phyloP scores from a whole-genome alignment of 2,888 invertebrate species.

The Agelastica alni region DNA sequence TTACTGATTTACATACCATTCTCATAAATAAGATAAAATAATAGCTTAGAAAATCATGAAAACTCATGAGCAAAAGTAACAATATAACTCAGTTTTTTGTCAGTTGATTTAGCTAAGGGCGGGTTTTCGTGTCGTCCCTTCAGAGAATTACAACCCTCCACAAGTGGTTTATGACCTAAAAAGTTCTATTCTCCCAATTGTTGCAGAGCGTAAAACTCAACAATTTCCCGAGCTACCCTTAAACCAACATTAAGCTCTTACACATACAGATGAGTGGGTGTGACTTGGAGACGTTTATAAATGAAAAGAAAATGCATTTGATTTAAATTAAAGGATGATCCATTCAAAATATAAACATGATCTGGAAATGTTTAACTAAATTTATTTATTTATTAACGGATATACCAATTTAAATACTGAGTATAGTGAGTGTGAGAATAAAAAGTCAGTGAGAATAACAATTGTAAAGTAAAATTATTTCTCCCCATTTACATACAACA shows the following conservation, averaged over 20 bases:
- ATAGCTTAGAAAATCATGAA: neutral
- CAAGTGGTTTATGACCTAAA: conserved; percentile 33
- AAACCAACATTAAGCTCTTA: conserved; percentile 3
- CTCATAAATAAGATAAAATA: neutral
- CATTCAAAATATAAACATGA: no score
- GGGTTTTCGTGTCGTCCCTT: conserved; percentile 25
- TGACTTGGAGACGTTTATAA: neutral
- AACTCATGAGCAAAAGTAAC: neutral
- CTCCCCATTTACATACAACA: no score
- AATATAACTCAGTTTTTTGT: conserved; percentile 11
- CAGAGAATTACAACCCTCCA: conserved; percentile 31
- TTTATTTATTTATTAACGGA: no score
- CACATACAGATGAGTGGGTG: neutral
- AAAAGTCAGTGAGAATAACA: no score
- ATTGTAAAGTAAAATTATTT: no score
- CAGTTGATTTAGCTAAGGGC: conserved; percentile 31
- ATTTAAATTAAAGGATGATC: no score
- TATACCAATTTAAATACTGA: no score
- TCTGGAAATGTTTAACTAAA: no score
- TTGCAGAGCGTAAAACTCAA: conserved; percentile 14
- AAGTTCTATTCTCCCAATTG: conserved; percentile 28
- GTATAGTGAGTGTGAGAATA: no score
- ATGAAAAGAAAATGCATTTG: conserved; percentile 1
- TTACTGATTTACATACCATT: neutral
- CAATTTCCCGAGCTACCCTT: conserved; percentile 11